Percentiles rank a stretch among this genome's conserved stretches.
phyloP scores from a whole-genome alignment of 2,113 vertebrate genomes.

The Ovibos moschatus region DNA sequence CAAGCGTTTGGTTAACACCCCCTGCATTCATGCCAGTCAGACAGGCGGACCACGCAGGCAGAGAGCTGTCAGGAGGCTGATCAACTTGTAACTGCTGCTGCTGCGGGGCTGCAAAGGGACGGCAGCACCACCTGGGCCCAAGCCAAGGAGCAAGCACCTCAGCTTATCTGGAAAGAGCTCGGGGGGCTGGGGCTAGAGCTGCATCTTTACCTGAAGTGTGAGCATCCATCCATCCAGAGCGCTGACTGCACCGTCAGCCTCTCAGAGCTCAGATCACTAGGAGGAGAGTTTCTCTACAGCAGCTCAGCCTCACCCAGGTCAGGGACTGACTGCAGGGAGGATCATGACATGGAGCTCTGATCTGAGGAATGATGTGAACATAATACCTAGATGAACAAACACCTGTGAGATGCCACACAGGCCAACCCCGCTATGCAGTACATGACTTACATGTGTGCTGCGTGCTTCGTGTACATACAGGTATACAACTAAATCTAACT shows the following conservation, averaged over 20 bases:
- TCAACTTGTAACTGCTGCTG: not conserved
- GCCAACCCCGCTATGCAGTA: not conserved
- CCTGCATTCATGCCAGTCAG: not conserved
- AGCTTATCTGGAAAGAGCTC: not conserved
- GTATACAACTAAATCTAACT: not conserved
- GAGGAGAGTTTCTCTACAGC: not conserved
- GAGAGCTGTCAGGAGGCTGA: not conserved
- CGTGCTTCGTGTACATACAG: not conserved
- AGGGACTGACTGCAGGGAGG: not conserved
- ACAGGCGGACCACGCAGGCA: not conserved
- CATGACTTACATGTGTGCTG: no score
- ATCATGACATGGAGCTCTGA: not conserved
- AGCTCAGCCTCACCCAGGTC: not conserved
- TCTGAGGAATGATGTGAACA: not conserved
- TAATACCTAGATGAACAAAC: not conserved
- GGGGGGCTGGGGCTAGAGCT: not conserved
- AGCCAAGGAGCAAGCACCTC: not conserved
- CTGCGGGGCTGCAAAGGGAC: not conserved
- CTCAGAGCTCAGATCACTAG: not conserved
- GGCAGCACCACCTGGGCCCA: not conserved
- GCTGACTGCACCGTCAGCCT: not conserved
- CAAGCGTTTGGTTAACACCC: not conserved
- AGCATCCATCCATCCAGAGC: not conserved
- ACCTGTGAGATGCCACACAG: not conserved
- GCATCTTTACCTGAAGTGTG: not conserved